Evolutionary conservation across 2,797 vertebrate species (phyloP).

Genomic region (Podarcis siculus): DNA sequence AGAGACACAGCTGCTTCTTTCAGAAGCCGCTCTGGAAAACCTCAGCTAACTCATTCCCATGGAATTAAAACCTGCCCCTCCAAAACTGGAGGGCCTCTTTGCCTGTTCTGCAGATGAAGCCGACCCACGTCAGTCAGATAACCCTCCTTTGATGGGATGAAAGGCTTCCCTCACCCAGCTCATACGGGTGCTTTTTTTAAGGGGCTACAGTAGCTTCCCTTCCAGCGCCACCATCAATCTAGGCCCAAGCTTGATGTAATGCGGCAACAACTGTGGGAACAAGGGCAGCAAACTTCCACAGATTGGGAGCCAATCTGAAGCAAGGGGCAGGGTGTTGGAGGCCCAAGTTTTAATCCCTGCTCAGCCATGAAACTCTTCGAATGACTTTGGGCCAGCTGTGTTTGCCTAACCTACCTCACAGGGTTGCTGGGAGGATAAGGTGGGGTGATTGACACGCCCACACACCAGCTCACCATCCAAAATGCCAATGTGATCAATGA

Average conservation of each 20-base stretch:
- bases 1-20: background rate
- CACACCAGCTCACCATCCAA: background rate
- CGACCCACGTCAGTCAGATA: background rate
- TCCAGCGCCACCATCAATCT: background rate
- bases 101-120: background rate
- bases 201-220: too few relatives aligned
- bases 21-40: slow-evolving; percentile 58
- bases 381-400: background rate
- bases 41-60: slow-evolving; percentile 73
- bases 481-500: background rate
- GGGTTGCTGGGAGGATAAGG: background rate
- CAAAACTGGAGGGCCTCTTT: background rate
- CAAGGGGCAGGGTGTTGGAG: background rate
- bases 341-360: background rate
- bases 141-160: background rate
- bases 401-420: background rate
- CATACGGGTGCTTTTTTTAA: background rate
- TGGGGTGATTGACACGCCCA: background rate
- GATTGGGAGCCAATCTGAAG: background rate
- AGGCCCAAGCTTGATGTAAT: background rate
- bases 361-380: background rate
- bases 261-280: background rate
- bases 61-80: slow-evolving; percentile 54
- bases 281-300: background rate
- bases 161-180: background rate